These are phyloP conservation scores for Protonibea diacanthus DNA, from an alignment of 2,797 vertebrate species.

Conservation along the genomic window DNA sequence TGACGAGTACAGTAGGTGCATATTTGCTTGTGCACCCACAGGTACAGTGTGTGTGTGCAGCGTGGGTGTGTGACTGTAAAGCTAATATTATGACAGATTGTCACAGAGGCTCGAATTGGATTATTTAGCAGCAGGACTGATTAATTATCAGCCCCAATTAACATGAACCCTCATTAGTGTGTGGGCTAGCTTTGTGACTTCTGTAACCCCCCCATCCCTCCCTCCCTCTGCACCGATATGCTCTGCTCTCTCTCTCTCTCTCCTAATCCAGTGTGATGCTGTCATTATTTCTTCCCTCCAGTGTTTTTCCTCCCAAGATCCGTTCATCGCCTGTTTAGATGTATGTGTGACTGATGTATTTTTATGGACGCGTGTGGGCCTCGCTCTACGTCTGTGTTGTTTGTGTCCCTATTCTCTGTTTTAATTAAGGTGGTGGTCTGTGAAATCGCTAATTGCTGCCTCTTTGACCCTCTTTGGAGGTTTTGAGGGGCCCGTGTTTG, in stretches of 20 bases:
- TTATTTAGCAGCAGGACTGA: conserved; percentile 59
- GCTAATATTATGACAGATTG: conserved; percentile 47
- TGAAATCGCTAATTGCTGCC: conserved; percentile 69
- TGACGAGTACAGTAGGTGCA: neutral
- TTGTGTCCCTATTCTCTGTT: conserved; percentile 52
- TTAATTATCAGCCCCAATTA: conserved; percentile 68
- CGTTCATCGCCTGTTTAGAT: conserved; percentile 35
- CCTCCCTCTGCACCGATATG: conserved; percentile 17
- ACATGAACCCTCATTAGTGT: conserved; percentile 64
- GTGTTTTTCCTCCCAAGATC: conserved; percentile 40
- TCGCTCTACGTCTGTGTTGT: conserved; percentile 29
- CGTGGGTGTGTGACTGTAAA: conserved; percentile 21
- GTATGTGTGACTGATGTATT: conserved; percentile 27
- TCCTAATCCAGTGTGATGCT: conserved; percentile 8
- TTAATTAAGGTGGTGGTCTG: conserved; percentile 71
- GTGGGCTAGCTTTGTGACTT: conserved; percentile 47
- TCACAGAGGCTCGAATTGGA: conserved; percentile 44
- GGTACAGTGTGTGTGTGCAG: conserved; percentile 1
- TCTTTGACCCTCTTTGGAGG: conserved; percentile 51
- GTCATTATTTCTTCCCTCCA: conserved; percentile 17
- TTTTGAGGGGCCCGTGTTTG: conserved; percentile 16
- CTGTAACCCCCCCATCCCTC: neutral
- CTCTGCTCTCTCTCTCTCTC: conserved; percentile 15
- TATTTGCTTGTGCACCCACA: no score
- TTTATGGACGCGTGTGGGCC: conserved; percentile 8